phyloP scores from a whole-genome alignment of 2,113 vertebrate species.

The Podilymbus podiceps region DNA sequence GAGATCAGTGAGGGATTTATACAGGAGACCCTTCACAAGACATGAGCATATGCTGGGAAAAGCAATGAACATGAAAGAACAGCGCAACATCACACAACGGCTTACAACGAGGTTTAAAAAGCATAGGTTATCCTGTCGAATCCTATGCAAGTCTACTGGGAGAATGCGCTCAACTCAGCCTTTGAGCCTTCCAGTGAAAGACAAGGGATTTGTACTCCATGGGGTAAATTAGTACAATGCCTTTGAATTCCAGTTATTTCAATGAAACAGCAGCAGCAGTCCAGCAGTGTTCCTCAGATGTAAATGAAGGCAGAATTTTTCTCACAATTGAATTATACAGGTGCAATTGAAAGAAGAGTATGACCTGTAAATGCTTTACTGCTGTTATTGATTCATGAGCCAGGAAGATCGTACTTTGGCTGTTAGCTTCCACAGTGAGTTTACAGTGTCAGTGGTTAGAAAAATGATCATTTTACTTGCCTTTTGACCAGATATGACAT shows the following conservation, averaged over 20 bases:
- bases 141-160: neutral
- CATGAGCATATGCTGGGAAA: neutral
- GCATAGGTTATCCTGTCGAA: neutral
- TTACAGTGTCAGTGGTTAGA: neutral
- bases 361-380: neutral
- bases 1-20: neutral
- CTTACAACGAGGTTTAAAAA: neutral
- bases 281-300: neutral
- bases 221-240: neutral
- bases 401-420: neutral
- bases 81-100: accelerated
- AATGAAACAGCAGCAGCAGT: neutral
- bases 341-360: neutral
- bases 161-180: neutral
- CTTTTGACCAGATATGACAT: constrained; percentile 37
- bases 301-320: neutral
- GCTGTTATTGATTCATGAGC: constrained; percentile 24
- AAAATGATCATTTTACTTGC: constrained; percentile 36
- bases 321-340: neutral
- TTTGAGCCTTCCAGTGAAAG: neutral
- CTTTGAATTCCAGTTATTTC: neutral
- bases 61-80: neutral
- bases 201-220: neutral
- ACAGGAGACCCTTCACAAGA: neutral
- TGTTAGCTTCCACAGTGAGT: neutral